Evolutionary conservation across 2,888 invertebrate species (phyloP), one percentile per base, ranked within the genome.

Genomic region (Papilio elwesi): DNA sequence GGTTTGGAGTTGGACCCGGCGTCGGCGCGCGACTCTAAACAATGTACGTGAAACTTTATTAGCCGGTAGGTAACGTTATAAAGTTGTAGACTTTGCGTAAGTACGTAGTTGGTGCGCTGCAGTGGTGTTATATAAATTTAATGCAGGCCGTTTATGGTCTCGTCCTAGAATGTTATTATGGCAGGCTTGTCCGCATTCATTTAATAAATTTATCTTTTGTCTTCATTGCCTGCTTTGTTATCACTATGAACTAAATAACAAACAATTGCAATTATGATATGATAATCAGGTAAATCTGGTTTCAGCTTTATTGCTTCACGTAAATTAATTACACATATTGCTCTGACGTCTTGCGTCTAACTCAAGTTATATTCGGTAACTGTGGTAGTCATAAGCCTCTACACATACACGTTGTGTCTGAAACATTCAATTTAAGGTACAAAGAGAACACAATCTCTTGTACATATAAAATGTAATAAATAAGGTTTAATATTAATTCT

Each of bases 401-500:
- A 43, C 7, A 0, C 43, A 0, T 43, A 43, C 43, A 49, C 6
- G 11, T 48, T 48, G 6, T 36, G 38, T 59, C 38, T 59, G 59
- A 8, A 59, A 38, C 0, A 62, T 43, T 57, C 12, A 59, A 38
- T 57, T 57, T 13, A 57, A 57, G 13, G 15, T 10, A 38, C n/a
- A 43, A 43, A 43, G 43, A 16, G 12, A 48, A 64, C 48, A 26
- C 12, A 49, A 49, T 64, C 26, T 49, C 49, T 26, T 13, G 49
- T 49, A 13, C 26, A 49, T 64, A 64, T 64, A 13, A 62, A 16
- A 49, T 15, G 38, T 66, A 70, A 73, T 73, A 73, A 73, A 73
- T 66, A 73, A 16, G 66, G 69, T 70, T 70, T 62, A 69, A 8
- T 52, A 47, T 62, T 73, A 69, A 74, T 73, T 71, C 70, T 74